Evolutionary conservation across 2,113 vertebrate genomes (phyloP).

Genomic region (Oncorhynchus nerka): DNA sequence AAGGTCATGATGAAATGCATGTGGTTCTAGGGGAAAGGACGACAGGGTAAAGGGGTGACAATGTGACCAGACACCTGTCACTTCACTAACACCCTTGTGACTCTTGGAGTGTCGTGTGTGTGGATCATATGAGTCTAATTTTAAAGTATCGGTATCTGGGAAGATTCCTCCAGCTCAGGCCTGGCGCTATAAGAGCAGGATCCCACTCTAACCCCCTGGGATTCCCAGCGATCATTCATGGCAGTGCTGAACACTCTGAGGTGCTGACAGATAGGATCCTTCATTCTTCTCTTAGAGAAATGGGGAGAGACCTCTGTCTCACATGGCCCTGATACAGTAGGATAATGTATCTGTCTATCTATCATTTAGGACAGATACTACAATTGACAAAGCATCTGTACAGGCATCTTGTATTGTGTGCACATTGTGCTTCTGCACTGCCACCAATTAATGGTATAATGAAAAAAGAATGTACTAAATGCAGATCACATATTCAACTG

Average conservation of each 20-base stretch:
- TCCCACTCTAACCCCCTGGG: constrained; percentile 20
- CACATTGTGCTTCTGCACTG: neutral
- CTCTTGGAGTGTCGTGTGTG: neutral
- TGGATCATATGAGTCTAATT: constrained; percentile 36
- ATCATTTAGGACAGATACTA: neutral
- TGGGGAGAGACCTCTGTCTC: neutral
- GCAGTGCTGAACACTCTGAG: neutral
- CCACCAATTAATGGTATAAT: neutral
- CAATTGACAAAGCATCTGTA: too few species aligned
- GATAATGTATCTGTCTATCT: too few species aligned
- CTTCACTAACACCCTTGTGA: constrained; percentile 9
- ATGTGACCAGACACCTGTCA: constrained; percentile 42
- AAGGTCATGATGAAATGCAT: neutral
- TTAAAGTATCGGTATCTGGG: constrained; percentile 42
- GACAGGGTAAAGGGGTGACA: constrained; percentile 38
- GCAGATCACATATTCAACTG: neutral
- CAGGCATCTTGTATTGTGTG: neutral
- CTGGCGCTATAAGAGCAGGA: constrained; percentile 23
- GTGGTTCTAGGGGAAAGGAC: neutral
- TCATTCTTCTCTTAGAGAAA: constrained; percentile 1
- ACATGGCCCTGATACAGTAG: neutral
- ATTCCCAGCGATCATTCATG: constrained; percentile 42
- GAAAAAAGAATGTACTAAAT: neutral
- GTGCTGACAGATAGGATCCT: constrained; percentile 31
- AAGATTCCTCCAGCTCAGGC: constrained; percentile 21